phyloP scores from a whole-genome alignment of 2,888 invertebrate species.

The Syrphus vitripennis region DNA sequence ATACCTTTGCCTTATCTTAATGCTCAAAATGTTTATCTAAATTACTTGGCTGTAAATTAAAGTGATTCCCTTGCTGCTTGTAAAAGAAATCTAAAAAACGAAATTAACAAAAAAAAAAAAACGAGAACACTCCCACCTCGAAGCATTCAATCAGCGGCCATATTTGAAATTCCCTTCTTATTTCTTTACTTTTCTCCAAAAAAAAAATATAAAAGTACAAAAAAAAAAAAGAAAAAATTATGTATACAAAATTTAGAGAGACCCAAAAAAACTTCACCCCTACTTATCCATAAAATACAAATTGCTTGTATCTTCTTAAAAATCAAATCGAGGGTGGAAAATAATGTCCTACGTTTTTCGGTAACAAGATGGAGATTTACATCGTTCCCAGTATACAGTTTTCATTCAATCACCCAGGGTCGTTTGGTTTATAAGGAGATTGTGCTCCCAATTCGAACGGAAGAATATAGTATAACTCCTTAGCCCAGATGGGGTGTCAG shows the following conservation, averaged over 20 bases:
- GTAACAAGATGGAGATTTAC: conserved; percentile 69
- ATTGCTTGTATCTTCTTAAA: conserved; percentile 71
- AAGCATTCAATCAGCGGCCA: conserved; percentile 65
- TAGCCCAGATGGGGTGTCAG: background rate
- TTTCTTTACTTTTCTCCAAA: background rate
- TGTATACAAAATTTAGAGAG: conserved; percentile 2
- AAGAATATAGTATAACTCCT: conserved; percentile 14
- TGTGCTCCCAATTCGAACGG: conserved; percentile 21
- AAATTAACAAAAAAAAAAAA: conserved; percentile 14
- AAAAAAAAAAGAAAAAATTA: conserved; percentile 5
- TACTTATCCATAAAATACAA: conserved; percentile 69
- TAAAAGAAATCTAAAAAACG: conserved; percentile 14
- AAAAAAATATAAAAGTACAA: background rate
- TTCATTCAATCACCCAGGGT: conserved; percentile 20
- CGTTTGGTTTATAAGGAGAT: background rate
- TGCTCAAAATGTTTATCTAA: conserved; percentile 68
- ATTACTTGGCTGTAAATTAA: conserved; percentile 59
- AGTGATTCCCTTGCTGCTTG: conserved; percentile 61
- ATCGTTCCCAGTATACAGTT: background rate
- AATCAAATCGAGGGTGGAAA: conserved; percentile 71
- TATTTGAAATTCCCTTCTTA: conserved; percentile 50
- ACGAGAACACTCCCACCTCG: conserved; percentile 20
- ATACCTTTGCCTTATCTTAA: conserved; percentile 57
- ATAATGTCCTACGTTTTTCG: conserved; percentile 51
- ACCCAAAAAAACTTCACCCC: conserved; percentile 47